Evolutionary conservation across 2,888 invertebrate genomes (phyloP), one percentile per base, ranked within the genome.

Genomic region (Thera britannica): DNA sequence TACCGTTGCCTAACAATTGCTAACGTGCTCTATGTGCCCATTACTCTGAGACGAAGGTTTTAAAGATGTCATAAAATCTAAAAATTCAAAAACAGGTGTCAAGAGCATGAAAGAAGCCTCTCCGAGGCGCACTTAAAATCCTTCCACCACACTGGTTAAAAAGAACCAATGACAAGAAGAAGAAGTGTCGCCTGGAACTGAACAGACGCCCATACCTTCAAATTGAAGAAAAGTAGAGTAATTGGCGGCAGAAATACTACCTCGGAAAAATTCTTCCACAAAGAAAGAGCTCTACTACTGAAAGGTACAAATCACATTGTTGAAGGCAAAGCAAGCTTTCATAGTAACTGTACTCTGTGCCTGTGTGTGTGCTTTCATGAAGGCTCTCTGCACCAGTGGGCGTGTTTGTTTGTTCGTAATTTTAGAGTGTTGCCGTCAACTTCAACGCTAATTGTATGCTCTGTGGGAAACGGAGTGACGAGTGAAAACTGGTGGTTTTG

Each of bases 381-480:
- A 49, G 35, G 35, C 49, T 41, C 9, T 46, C 44, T 23, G 51
- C 23, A 6, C 44, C 51, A 35, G 72, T 73, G 65, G 74, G 71
- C 52, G 70, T 70, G 59, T 72, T 66, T 75, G 71, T 72, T 70
- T 73, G 73, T 68, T 36, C 56, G 65, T 70, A 63, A 59, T 70
- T 61, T 74, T 75, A 73, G 68, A 65, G 58, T 68, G 61, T 65
- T 62, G 35, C 67, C 68, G 71, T 67, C 70, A 72, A 70, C 58
- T 65, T 48, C 2, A 36, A 61, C 71, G 71, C 60, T 75, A 75
- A 71, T 71, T 58, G 63, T 55, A 70, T 54, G 64, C 34, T n/a
- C 62, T 60, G 63, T 71, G 66, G 58, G 65, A 65, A 60, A n/a
- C 11, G 9, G 38, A 51, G 38, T 38, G 56, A 23, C 36, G 48